phyloP scores from a whole-genome alignment of 1,140 invertebrate species.

The Gonioctena quinquepunctata region DNA sequence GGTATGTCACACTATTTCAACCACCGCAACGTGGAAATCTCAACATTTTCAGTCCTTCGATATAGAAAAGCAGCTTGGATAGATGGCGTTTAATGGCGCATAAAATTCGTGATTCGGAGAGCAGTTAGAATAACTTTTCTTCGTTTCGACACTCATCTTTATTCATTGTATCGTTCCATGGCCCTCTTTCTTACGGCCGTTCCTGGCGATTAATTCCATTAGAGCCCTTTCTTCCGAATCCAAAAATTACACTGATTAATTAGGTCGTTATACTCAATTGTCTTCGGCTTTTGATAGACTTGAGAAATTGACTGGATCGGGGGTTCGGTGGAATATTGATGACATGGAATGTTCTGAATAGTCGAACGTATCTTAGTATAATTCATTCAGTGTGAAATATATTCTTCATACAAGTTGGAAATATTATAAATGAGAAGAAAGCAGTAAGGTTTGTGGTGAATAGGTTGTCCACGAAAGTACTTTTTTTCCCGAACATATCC shows the following conservation, averaged over 20 bases:
- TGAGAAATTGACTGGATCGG: neutral
- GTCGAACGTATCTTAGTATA: too few species aligned
- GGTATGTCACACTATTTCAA: too few species aligned
- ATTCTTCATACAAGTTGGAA: too few species aligned
- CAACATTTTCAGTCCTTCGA: neutral
- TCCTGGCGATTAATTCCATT: constrained; percentile 39
- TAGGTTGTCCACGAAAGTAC: too few species aligned
- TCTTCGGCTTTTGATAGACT: constrained; percentile 20
- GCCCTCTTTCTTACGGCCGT: constrained; percentile 23
- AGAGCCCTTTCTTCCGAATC: constrained; percentile 30
- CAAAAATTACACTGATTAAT: constrained; percentile 38
- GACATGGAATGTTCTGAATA: neutral
- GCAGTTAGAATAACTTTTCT: constrained; percentile 43
- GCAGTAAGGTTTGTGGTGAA: too few species aligned
- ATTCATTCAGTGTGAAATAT: too few species aligned
- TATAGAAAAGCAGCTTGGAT: constrained; percentile 19
- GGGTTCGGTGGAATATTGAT: neutral
- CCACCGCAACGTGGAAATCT: too few species aligned
- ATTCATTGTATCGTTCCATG: constrained; percentile 48
- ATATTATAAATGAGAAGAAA: too few species aligned
- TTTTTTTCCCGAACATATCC: too few species aligned
- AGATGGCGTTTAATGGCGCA: constrained; percentile 40
- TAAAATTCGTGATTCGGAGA: constrained; percentile 39
- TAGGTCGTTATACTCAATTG: constrained; percentile 32
- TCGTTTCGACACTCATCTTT: constrained; percentile 47